Conservation (phyloP, 2,888 invertebrate species). For the Epirrhoe tristata region DNA sequence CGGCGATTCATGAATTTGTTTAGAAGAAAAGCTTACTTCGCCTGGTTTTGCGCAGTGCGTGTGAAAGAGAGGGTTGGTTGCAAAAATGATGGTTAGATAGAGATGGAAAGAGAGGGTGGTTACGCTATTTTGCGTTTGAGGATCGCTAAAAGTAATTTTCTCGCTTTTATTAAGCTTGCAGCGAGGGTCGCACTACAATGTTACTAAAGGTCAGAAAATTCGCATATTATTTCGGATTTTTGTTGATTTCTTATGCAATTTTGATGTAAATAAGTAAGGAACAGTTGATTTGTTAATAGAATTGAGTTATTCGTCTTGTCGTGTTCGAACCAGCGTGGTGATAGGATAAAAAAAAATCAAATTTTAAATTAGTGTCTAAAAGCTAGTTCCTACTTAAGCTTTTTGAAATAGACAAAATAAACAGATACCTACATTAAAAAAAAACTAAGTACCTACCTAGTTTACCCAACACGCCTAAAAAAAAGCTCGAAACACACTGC, state of each 20-base stretch:
- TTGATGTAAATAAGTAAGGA: too few species aligned
- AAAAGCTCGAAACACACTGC: too few species aligned
- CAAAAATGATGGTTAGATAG: conserved; percentile 48
- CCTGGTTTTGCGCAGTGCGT: conserved; percentile 59
- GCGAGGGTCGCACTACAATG: conserved; percentile 63
- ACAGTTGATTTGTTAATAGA: too few species aligned
- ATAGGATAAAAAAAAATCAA: too few species aligned
- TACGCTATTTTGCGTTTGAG: conserved; percentile 61
- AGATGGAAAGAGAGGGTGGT: conserved; percentile 61
- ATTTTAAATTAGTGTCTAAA: too few species aligned
- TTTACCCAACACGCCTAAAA: too few species aligned
- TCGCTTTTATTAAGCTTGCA: conserved; percentile 78
- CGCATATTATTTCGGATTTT: conserved; percentile 1
- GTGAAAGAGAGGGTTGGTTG: conserved; percentile 55
- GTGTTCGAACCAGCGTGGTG: too few species aligned
- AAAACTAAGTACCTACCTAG: too few species aligned
- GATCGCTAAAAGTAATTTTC: conserved; percentile 77
- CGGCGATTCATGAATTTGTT: conserved; percentile 73
- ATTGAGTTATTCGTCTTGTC: too few species aligned
- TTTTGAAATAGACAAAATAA: too few species aligned
- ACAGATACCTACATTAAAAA: too few species aligned
- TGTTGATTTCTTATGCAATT: background rate
- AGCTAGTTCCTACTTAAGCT: too few species aligned
- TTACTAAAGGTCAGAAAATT: conserved; percentile 49
- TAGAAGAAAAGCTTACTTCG: conserved; percentile 75